Base-by-base conservation (phyloP, 64 coral and sea anemone species). In the Dendronephthya gigantea region DNA sequence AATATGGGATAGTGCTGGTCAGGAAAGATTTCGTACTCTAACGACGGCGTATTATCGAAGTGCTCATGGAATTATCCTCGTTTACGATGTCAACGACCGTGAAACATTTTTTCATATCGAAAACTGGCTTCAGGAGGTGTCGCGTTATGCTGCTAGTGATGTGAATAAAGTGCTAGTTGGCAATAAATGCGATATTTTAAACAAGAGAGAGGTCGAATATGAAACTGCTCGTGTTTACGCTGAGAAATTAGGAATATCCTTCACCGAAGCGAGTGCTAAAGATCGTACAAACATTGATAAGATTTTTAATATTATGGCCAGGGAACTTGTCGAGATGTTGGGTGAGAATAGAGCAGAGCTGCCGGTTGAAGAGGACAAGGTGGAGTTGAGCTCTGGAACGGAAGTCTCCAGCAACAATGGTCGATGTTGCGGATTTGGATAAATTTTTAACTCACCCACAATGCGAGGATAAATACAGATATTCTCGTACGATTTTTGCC, bases 251-350 rank as follows among this genome's bases (percentile, higher is more conserved):
- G 83, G 91, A 56, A 70, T 98, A 31, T 98, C 95, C 25, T 98
- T 98, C 51, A 93, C 93, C 58, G 95, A 98, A 83, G 93, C 95
- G 1, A 98, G 95, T 84, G 95, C 95, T 0, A 98, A 98, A 45
- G 95, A 98, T 66, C 65, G 92, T n/a, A 98, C 95, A 11, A 98
- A 98, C 82, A 92, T 98, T 9, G 87, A 93, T 41, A 87, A 88
- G 2, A 92, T 98, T 40, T 98, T 98, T 85, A 83, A 90, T 49
- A 93, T 89, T 15, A 93, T 98, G 95, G 95, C 92, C 19, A 90
- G 86, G 27, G 95, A 98, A 39, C 23, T 98, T 7, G 93, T 86
- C 25, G 90, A 89, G 40, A 93, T 93, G 51, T 83, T 98, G n/a
- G 95, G 95, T 23, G 72, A 79, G 28, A 79, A 79, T 34, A 79